Base-by-base conservation (phyloP, 2,888 invertebrate species). In the Nipponacmea schrenckii region DNA sequence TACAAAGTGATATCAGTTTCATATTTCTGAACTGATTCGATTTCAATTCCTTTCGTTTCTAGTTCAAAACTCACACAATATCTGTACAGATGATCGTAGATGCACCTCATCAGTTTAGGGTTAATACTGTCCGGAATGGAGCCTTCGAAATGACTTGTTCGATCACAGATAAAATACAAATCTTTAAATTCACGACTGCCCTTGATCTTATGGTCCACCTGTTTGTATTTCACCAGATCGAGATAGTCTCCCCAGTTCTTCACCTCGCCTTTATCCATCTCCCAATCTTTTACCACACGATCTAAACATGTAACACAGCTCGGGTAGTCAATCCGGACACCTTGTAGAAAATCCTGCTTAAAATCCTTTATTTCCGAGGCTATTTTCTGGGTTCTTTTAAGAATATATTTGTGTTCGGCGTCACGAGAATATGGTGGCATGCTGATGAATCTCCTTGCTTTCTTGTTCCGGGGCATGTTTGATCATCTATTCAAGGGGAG, bases 21-120 rank as follows among this genome's bases (percentile, higher is more conserved):
- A 64, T 82, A 83, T 48, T 81, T 80, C 8, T 72, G 62, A 12
- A 83, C 80, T 0, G 81, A 74, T 64, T 76, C 74, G 20, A 81
- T 78, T 65, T 82, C 79, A 10, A 80, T 65, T 0, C 80, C 79
- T n/a, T 78, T 77, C 14, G 79, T 76, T 71, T 82, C 81, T 67
- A 81, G 81, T 17, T 78, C 75, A 68, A 84, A 81, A 77, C 84
- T 84, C 26, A 70, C 77, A 48, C 83, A 84, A 65, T 81, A 82
- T 70, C 79, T 82, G 50, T 78, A 79, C 31, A 83, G 77, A 64
- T 83, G 80, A 10, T 82, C 75, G 17, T 82, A 76, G 1, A 80
- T 73, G 71, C 82, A 83, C 15, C 70, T 77, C 24, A 80, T 73
- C 4, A 81, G 68, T 62, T 71, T 77, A 7, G 39, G 39, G 31